A percentile compares a stretch with the other conserved stretches of the same genome.
phyloP scores from a whole-genome alignment of 2,888 invertebrate species.

The Lithophane ornitopus region DNA sequence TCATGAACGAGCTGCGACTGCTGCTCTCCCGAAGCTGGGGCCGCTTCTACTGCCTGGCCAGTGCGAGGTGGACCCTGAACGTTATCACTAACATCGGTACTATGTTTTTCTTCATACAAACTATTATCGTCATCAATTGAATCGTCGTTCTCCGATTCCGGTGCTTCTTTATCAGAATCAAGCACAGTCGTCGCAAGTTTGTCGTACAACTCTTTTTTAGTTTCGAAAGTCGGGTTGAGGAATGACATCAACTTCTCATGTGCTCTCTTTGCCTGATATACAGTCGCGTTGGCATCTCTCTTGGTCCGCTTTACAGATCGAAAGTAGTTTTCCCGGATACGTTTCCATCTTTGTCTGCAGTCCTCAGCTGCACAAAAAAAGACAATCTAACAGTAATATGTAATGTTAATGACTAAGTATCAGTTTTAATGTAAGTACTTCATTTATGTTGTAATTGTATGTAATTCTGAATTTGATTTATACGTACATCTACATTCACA shows the following conservation, averaged over 20 bases:
- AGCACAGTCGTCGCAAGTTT: neutral
- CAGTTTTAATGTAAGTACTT: too few relatives aligned
- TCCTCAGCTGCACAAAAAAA: slow-evolving; percentile 24
- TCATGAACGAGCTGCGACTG: neutral
- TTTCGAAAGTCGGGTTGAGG: neutral
- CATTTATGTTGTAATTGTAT: too few relatives aligned
- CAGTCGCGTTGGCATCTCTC: neutral
- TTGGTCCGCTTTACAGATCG: neutral
- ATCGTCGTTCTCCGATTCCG: neutral
- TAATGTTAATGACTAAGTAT: too few relatives aligned
- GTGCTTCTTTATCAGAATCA: neutral
- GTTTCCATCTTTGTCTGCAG: slow-evolving; percentile 16
- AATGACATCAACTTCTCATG: slow-evolving; percentile 28
- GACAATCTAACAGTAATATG: neutral
- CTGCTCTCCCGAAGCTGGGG: neutral
- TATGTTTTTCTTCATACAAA: neutral
- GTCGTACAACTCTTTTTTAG: neutral
- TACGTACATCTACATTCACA: too few relatives aligned
- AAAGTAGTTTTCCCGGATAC: slow-evolving; percentile 11
- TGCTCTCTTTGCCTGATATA: neutral
- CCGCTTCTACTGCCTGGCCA: neutral
- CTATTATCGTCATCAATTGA: neutral
- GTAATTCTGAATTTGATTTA: too few relatives aligned
- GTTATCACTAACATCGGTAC: neutral
- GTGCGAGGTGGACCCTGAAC: neutral